A percentile compares a stretch with the other conserved stretches of the same genome.
Conservation (phyloP, 2,888 invertebrate species). For the Spilarctia lutea region DNA sequence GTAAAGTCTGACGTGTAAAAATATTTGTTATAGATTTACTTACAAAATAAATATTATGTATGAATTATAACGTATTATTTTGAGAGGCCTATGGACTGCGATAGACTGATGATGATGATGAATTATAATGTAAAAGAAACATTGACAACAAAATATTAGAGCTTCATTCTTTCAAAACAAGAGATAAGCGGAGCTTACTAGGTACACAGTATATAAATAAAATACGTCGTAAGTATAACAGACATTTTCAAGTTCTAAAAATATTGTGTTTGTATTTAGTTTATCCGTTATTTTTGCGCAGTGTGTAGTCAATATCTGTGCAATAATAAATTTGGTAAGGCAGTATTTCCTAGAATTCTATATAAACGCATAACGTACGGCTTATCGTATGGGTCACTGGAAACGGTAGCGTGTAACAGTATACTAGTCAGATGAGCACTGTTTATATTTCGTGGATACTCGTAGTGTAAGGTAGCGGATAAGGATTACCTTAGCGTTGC, state of each 20-base stretch:
- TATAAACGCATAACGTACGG: constrained; percentile 37
- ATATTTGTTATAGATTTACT: too few relatives aligned
- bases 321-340: constrained; percentile 41
- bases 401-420: constrained; percentile 72
- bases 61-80: too few relatives aligned
- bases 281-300: constrained; percentile 41
- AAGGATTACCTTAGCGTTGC: constrained; percentile 27
- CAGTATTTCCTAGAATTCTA: constrained; percentile 45
- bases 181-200: not conserved
- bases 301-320: constrained; percentile 25
- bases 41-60: not conserved
- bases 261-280: not conserved
- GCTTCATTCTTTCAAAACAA: not conserved
- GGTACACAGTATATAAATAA: not conserved
- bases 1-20: too few relatives aligned
- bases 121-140: not conserved
- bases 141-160: not conserved
- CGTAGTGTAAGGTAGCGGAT: constrained; percentile 58
- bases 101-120: too few relatives aligned
- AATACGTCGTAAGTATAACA: not conserved
- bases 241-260: not conserved
- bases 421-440: constrained; percentile 58
- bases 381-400: constrained; percentile 63
- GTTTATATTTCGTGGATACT: constrained; percentile 75
- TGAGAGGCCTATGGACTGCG: too few relatives aligned